Conservation (phyloP, 2,888 invertebrate genomes). For the Pristionchus arcanus region DNA sequence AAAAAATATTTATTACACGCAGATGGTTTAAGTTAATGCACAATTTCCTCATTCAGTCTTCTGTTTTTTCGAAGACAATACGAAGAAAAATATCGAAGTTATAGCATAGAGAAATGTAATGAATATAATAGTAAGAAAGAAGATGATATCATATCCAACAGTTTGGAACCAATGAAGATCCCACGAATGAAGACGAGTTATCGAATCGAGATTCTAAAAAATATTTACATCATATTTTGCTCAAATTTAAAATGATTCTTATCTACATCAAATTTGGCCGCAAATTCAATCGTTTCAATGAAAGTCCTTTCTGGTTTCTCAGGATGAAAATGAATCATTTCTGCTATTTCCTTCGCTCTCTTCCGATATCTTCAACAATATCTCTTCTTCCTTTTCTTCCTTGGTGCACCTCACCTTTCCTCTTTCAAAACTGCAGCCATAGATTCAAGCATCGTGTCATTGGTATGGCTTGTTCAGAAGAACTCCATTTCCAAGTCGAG, state of each 20-base stretch:
- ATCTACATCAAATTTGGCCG: not conserved
- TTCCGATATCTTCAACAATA: not conserved
- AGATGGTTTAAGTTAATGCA: not conserved
- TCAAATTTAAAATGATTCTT: not conserved
- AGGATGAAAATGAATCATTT: not conserved
- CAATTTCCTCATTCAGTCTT: slow-evolving; percentile 13
- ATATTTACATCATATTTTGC: not conserved
- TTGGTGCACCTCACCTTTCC: not conserved
- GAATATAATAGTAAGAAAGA: not conserved
- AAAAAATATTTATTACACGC: not conserved
- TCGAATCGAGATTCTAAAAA: not conserved
- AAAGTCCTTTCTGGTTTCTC: slow-evolving; percentile 12
- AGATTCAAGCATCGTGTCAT: not conserved
- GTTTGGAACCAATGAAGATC: not conserved
- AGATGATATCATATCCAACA: slow-evolving; percentile 19
- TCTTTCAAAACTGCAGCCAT: not conserved
- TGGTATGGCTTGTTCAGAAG: not conserved
- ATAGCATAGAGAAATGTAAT: not conserved
- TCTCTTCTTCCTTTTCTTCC: not conserved
- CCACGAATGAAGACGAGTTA: slow-evolving; percentile 7
- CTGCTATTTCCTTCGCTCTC: not conserved
- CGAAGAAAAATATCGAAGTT: not conserved
- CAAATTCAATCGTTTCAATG: slow-evolving; percentile 39
- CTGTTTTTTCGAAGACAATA: not conserved
- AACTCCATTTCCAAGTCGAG: slow-evolving; percentile 3